Evolutionary conservation across 2,113 vertebrate species (phyloP), one percentile per base, ranked within the genome.

Genomic region (Sylvietta virens): DNA sequence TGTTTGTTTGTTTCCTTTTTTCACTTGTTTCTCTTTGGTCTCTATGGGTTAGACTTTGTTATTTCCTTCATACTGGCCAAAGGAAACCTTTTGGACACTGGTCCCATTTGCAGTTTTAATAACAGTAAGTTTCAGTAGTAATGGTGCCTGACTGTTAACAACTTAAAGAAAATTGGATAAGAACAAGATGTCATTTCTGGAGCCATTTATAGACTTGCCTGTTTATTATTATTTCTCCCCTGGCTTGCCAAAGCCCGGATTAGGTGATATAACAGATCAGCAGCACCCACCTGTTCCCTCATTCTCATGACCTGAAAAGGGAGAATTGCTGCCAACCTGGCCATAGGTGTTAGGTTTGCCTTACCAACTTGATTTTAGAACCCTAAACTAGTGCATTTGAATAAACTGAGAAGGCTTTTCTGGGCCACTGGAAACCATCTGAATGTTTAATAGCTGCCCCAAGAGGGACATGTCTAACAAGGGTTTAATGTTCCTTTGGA

Each of bases 61-160:
- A 64, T 51, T 81, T 69, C 39, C 26, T 90, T 93, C 72, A 86
- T 95, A 85, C 50, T n/a, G 54, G 48, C 76, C 92, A 85, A 95
- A 92, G 88, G 90, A 97, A 97, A 97, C 95, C 90, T 98, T 93
- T 97, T 97, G 92, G 91, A 96, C 94, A 94, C 88, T 87, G 96
- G 95, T 88, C 87, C 92, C 95, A 73, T 98, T 96, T 98, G 97
- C 24, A 90, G 97, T 98, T 98, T 96, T 98, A 98, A 97, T 96
- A 98, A 98, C 94, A 84, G 90, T 94, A 97, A 95, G 73, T 98
- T 98, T 97, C 96, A 96, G 96, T 91, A 97, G 91, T 93, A 96
- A 97, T 97, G 97, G 97, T 96, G 94, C 97, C 97, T 74, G 97
- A 97, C 97, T 96, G 95, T 94, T 97, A 97, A 96, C 66, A 21